Conservation (phyloP, 1,140 invertebrate species). For the Ostrea edulis region DNA sequence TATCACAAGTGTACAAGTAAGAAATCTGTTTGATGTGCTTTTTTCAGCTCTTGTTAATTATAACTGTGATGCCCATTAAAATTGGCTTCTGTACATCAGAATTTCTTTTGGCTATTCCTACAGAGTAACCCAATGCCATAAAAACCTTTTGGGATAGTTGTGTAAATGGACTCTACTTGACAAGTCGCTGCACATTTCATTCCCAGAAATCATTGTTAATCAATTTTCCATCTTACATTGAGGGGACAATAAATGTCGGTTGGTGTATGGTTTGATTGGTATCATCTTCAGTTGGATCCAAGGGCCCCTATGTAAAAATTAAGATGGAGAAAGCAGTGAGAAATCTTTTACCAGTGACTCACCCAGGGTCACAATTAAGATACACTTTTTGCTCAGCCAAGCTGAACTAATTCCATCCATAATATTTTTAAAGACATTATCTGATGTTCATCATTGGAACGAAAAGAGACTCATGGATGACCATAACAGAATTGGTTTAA, state of each 20-base stretch:
- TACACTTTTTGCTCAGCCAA: slow-evolving; percentile 13
- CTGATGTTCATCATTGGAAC: neutral
- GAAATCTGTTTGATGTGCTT: slow-evolving; percentile 12
- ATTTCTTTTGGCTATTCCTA: neutral
- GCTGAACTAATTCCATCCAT: slow-evolving; percentile 10
- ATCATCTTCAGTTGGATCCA: neutral
- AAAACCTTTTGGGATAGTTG: neutral
- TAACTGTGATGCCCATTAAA: neutral
- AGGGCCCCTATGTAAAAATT: neutral
- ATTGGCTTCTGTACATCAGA: neutral
- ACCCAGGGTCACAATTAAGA: neutral
- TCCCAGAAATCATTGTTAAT: neutral
- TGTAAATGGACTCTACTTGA: neutral
- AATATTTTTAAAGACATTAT: neutral
- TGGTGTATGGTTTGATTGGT: neutral
- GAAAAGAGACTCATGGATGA: slow-evolving; percentile 1
- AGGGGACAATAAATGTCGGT: neutral
- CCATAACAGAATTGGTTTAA: slow-evolving; percentile 8
- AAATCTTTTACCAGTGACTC: neutral
- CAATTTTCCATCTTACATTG: neutral
- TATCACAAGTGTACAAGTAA: neutral
- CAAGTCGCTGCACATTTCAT: slow-evolving; percentile 16
- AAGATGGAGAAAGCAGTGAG: neutral
- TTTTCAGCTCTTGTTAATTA: neutral
- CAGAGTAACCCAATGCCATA: neutral